Evolutionary conservation across 2,888 invertebrate genomes (phyloP).

Genomic region (Podabrus alpinus): DNA sequence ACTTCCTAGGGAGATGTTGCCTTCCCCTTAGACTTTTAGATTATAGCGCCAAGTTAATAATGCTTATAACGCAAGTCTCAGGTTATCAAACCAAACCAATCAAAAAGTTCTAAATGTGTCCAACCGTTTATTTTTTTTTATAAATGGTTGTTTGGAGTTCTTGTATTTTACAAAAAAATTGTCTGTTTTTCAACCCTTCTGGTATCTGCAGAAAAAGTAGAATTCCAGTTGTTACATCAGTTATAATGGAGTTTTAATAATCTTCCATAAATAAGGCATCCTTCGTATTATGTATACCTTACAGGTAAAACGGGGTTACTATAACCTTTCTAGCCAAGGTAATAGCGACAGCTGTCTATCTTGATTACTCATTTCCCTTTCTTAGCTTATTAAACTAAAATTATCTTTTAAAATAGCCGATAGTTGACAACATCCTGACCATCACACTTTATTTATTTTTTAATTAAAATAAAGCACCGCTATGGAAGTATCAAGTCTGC

Average conservation of each 20-base stretch:
- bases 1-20: too few species aligned
- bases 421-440: constrained; percentile 17
- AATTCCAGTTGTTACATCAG: background rate
- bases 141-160: background rate
- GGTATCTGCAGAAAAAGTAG: background rate
- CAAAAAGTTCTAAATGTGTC: background rate
- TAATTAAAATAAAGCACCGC: constrained; percentile 3
- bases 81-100: background rate
- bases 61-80: too few species aligned
- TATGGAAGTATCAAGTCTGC: background rate
- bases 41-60: too few species aligned
- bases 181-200: background rate
- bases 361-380: constrained; percentile 41
- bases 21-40: too few species aligned
- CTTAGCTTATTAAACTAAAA: constrained; percentile 37
- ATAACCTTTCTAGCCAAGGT: constrained; percentile 18
- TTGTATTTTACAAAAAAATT: background rate
- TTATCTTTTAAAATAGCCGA: constrained; percentile 30
- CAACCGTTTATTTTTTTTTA: background rate
- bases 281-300: constrained; percentile 4
- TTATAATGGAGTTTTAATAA: background rate
- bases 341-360: constrained; percentile 38
- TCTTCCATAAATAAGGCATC: constrained; percentile 6
- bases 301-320: constrained; percentile 20
- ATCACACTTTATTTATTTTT: constrained; percentile 2